Percentiles rank a stretch among this genome's conserved stretches.
Conservation (phyloP, 2,888 invertebrate species). For the Metacarcinus magister region DNA sequence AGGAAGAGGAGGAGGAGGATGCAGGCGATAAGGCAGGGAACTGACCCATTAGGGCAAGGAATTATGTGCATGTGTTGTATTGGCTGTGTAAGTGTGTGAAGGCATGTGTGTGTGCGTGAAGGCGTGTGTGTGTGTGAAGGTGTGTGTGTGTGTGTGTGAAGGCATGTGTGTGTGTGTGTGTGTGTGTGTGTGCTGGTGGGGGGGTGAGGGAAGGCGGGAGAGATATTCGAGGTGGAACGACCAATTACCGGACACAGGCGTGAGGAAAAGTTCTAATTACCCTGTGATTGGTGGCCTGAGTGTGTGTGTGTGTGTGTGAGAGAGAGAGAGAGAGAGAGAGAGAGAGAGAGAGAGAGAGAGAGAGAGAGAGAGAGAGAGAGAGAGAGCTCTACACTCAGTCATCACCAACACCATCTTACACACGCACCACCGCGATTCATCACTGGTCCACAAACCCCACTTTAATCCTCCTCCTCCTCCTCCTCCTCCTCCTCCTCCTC, state of each 20-base stretch:
- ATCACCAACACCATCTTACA: background rate
- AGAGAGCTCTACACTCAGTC: background rate
- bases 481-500: slow-evolving; percentile 18
- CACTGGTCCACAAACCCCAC: background rate
- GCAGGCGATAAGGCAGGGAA: background rate
- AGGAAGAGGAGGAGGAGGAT: background rate
- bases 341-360: slow-evolving; percentile 16
- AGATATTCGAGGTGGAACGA: slow-evolving; percentile 14
- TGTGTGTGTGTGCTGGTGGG: background rate
- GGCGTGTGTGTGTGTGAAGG: no score
- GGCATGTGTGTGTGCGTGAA: no score
- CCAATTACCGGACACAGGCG: slow-evolving; percentile 26
- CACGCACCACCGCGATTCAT: background rate
- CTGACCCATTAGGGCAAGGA: background rate
- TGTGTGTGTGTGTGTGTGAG: background rate
- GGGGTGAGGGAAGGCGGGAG: background rate
- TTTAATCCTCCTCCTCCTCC: background rate
- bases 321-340: slow-evolving; percentile 26
- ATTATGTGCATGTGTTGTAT: background rate
- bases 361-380: no score
- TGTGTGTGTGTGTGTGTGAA: no score
- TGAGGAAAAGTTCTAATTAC: slow-evolving; percentile 26
- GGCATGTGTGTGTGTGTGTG: background rate
- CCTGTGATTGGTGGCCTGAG: slow-evolving; percentile 13
- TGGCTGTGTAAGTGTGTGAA: background rate